phyloP scores from a whole-genome alignment of 1,140 invertebrate genomes.

The Coelopa frigida region DNA sequence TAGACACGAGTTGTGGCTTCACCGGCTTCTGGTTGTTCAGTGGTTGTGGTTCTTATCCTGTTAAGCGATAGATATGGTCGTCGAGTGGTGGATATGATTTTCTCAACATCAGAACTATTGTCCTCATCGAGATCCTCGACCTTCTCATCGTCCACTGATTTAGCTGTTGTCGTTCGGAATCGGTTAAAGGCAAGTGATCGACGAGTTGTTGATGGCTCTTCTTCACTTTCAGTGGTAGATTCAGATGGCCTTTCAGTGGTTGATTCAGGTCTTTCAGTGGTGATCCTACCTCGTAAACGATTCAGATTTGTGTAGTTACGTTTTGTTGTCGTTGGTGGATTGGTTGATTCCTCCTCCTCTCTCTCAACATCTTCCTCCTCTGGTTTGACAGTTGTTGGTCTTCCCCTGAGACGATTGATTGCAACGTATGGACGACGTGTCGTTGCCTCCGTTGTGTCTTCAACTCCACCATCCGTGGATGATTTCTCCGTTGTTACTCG shows the following conservation, averaged over 20 bases:
- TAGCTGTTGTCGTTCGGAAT: constrained; percentile 3
- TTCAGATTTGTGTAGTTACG: constrained; percentile 5
- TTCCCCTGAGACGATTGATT: constrained; percentile 1
- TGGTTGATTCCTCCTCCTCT: too few relatives aligned
- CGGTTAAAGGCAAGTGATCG: neutral
- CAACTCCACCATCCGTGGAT: neutral
- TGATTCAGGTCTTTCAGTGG: neutral
- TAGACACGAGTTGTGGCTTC: neutral
- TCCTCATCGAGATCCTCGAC: neutral
- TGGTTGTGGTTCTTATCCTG: neutral
- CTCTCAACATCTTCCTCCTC: too few relatives aligned
- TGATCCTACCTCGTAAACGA: neutral
- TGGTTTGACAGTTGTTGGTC: too few relatives aligned
- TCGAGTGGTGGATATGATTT: too few relatives aligned
- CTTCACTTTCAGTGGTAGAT: neutral
- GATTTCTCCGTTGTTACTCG: neutral
- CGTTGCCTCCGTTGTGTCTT: neutral
- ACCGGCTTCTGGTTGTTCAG: neutral
- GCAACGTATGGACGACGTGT: neutral
- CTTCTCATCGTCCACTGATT: neutral
- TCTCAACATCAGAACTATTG: too few relatives aligned
- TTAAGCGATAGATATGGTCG: too few relatives aligned
- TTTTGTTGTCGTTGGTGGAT: too few relatives aligned
- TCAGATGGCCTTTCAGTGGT: too few relatives aligned
- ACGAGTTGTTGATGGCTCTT: neutral